These are phyloP conservation scores for Streptopelia turtur DNA, from an alignment of 2,797 vertebrate species.

Conservation along the genomic window DNA sequence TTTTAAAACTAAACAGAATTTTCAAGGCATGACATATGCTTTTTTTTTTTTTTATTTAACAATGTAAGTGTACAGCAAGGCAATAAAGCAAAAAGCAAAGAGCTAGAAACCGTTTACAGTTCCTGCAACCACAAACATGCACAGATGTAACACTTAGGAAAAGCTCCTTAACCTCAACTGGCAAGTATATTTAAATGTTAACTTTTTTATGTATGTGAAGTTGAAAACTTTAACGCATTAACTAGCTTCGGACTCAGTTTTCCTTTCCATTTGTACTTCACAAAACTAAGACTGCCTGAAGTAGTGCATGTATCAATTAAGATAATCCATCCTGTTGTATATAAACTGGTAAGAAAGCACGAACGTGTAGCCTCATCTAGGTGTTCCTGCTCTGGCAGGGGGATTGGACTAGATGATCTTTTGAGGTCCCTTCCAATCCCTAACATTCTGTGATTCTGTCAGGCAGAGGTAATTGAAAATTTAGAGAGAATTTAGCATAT, in stretches of 20 bases:
- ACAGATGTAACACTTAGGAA: not conserved
- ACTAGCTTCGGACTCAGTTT: not conserved
- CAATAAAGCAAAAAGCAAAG: not conserved
- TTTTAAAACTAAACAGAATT: not conserved
- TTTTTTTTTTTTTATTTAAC: not conserved
- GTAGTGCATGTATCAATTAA: not conserved
- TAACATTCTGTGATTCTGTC: no score
- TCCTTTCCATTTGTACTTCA: not conserved
- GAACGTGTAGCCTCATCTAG: not conserved
- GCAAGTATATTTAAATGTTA: not conserved
- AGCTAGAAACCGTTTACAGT: not conserved
- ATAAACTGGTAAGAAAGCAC: not conserved
- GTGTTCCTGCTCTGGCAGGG: no score
- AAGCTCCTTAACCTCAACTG: not conserved
- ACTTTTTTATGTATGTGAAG: not conserved
- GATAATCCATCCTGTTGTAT: not conserved
- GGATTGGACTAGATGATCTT: no score
- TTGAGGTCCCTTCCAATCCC: no score
- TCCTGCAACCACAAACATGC: not conserved
- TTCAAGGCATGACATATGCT: not conserved
- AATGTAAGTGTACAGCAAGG: not conserved
- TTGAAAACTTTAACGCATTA: not conserved
- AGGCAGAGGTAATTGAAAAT: not conserved
- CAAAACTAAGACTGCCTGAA: not conserved
- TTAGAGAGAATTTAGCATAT: not conserved